Percentiles rank a stretch among this genome's conserved stretches.
Evolutionary conservation across 2,888 invertebrate genomes (phyloP).

Genomic region (Heteromyza rotundicornis): DNA sequence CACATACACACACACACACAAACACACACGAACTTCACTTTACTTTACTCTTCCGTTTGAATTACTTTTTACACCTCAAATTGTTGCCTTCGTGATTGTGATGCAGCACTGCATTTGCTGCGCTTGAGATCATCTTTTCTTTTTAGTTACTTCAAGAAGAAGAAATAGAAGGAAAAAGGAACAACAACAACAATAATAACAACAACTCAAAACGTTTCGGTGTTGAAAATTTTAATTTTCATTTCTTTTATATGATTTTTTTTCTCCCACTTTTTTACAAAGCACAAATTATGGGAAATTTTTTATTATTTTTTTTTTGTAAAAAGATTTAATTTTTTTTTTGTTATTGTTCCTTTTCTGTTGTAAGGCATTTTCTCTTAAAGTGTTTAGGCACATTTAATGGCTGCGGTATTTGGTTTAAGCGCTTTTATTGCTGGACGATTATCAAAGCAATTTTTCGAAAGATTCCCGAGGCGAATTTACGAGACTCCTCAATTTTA

Average conservation of each 20-base stretch:
- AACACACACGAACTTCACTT: slow-evolving; percentile 27
- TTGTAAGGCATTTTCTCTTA: neutral
- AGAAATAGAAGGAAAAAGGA: too few relatives aligned
- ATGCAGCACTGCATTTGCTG: slow-evolving; percentile 19
- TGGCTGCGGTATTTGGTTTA: too few relatives aligned
- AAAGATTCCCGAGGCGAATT: too few relatives aligned
- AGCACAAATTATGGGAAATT: neutral
- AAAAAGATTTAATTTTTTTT: neutral
- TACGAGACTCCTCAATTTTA: too few relatives aligned
- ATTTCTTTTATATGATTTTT: neutral
- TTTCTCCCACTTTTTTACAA: neutral
- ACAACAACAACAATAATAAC: too few relatives aligned
- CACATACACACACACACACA: slow-evolving; percentile 27
- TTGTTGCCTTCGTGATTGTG: slow-evolving; percentile 27
- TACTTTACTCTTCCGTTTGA: slow-evolving; percentile 39
- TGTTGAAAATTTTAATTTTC: slow-evolving; percentile 4
- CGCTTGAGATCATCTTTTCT: slow-evolving; percentile 2
- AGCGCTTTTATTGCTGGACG: too few relatives aligned
- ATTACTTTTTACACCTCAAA: slow-evolving; percentile 54
- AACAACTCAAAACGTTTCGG: neutral
- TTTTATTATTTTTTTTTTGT: neutral
- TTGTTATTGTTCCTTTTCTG: neutral
- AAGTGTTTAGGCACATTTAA: neutral
- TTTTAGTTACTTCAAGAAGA: neutral
- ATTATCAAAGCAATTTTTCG: too few relatives aligned